phyloP scores from a whole-genome alignment of 2,113 vertebrate species.

The Thamnophis sirtalis region DNA sequence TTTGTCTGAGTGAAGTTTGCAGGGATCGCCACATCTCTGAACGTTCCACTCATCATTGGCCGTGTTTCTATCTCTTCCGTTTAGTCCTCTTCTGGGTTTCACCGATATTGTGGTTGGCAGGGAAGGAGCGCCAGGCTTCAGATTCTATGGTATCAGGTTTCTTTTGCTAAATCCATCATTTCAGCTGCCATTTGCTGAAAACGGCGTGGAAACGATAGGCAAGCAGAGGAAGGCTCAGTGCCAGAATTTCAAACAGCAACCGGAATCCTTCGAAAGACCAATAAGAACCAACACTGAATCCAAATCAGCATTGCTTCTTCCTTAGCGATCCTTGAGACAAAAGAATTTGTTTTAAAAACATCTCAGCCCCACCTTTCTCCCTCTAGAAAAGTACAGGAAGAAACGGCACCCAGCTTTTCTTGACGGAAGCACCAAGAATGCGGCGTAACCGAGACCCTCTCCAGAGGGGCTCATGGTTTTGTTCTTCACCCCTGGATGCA shows the following conservation, averaged over 20 bases:
- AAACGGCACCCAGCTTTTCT: constrained; percentile 11
- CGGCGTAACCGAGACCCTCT: constrained; percentile 22
- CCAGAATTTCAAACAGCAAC: neutral
- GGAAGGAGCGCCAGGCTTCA: constrained; percentile 26
- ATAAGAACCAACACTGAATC: neutral
- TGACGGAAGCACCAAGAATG: constrained; percentile 35
- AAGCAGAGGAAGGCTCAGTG: fast-evolving
- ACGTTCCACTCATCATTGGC: constrained; percentile 16
- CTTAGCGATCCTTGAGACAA: neutral
- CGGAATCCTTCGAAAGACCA: neutral
- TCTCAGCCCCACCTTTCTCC: constrained; percentile 20
- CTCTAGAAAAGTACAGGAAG: constrained; percentile 18
- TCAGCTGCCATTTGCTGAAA: constrained; percentile 2
- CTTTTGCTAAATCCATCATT: constrained; percentile 31
- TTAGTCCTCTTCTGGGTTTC: constrained; percentile 38
- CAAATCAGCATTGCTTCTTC: constrained; percentile 18
- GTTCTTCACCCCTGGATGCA: neutral
- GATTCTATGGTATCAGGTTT: neutral
- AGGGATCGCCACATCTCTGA: constrained; percentile 10
- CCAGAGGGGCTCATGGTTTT: neutral
- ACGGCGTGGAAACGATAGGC: neutral
- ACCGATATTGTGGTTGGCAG: constrained; percentile 21
- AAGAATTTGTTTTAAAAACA: constrained; percentile 13
- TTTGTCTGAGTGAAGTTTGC: constrained; percentile 39
- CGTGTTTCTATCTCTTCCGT: constrained; percentile 22